A percentile compares a stretch with the other conserved stretches of the same genome.
Evolutionary conservation across 2,888 invertebrate genomes (phyloP).

Genomic region (Orchesellides sinensis): DNA sequence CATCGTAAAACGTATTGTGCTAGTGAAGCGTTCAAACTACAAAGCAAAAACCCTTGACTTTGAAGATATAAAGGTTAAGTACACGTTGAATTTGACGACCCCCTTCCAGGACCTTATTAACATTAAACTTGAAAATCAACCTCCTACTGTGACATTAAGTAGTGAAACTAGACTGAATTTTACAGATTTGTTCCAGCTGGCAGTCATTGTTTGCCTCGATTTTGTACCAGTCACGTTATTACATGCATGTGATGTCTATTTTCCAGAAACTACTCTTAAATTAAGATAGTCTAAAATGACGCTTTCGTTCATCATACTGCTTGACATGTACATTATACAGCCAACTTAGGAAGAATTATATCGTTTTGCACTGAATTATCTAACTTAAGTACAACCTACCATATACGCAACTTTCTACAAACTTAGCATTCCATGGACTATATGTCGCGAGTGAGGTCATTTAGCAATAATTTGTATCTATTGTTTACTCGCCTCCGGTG

Average conservation of each 20-base stretch:
- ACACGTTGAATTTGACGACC: conserved; percentile 57
- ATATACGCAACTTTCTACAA: too few relatives aligned
- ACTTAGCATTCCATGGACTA: too few relatives aligned
- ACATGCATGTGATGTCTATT: not conserved
- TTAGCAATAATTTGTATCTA: too few relatives aligned
- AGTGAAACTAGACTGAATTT: conserved; percentile 50
- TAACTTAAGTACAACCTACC: too few relatives aligned
- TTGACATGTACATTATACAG: too few relatives aligned
- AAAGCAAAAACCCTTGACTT: conserved; percentile 48
- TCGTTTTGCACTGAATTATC: too few relatives aligned
- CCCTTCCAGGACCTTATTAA: conserved; percentile 69
- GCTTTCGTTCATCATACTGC: too few relatives aligned
- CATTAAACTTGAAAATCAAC: conserved; percentile 73
- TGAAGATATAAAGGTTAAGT: conserved; percentile 54
- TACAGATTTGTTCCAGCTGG: conserved; percentile 59
- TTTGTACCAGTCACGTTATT: conserved; percentile 14
- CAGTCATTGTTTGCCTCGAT: not conserved
- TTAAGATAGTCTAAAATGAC: too few relatives aligned
- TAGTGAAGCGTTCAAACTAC: not conserved
- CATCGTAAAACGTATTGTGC: not conserved
- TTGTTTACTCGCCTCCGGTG: too few relatives aligned
- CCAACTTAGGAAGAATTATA: too few relatives aligned
- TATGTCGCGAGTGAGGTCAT: too few relatives aligned
- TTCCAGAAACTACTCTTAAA: not conserved
- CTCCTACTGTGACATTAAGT: conserved; percentile 71